These are phyloP conservation scores for Brachirus orientalis DNA, from an alignment of 2,113 vertebrate genomes.

Conservation along the genomic window DNA sequence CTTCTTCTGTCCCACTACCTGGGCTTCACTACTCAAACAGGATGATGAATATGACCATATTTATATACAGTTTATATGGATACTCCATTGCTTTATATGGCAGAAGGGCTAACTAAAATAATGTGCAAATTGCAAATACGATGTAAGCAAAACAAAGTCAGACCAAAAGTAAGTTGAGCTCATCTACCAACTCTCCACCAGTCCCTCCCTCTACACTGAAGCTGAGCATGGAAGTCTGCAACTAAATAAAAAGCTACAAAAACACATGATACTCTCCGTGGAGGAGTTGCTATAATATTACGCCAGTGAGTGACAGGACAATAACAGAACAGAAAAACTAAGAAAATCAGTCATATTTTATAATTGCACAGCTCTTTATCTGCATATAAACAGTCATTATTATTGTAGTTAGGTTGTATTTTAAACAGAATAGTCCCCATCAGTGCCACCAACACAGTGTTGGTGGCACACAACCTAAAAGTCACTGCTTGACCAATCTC, in stretches of 20 bases:
- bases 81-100: too few relatives aligned
- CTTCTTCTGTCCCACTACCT: too few relatives aligned
- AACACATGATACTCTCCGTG: not conserved
- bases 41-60: too few relatives aligned
- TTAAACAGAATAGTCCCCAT: conserved; percentile 34
- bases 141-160: too few relatives aligned
- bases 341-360: not conserved
- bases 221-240: too few relatives aligned
- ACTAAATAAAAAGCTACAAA: not conserved
- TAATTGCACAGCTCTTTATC: conserved; percentile 39
- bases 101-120: too few relatives aligned
- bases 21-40: too few relatives aligned
- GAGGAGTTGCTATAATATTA: not conserved
- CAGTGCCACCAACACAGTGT: conserved; percentile 19
- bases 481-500: conserved; percentile 46
- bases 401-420: conserved; percentile 16
- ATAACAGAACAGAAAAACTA: conserved; percentile 2
- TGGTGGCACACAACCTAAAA: conserved; percentile 32
- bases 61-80: too few relatives aligned
- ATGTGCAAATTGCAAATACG: too few relatives aligned
- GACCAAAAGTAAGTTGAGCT: too few relatives aligned
- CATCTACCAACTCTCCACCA: too few relatives aligned
- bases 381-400: conserved; percentile 15
- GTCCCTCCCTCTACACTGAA: too few relatives aligned
- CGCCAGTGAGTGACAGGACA: conserved; percentile 14